phyloP scores from a whole-genome alignment of 2,113 vertebrate species.

The Siniperca chuatsi region DNA sequence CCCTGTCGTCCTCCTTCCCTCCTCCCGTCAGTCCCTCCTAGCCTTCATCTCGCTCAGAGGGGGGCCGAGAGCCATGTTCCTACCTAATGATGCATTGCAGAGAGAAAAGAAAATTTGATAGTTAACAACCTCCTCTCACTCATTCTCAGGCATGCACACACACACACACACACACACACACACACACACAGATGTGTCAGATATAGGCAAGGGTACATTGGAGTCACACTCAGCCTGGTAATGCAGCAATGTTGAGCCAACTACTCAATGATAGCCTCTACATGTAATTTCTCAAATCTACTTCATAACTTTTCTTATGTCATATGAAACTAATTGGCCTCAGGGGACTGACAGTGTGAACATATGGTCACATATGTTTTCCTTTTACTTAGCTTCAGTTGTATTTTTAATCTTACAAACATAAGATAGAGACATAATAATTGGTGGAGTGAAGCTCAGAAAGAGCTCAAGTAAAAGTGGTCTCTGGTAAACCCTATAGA shows the following conservation, averaged over 20 bases:
- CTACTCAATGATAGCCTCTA: neutral
- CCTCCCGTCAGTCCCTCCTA: constrained; percentile 43
- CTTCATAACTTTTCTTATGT: neutral
- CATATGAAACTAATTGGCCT: neutral
- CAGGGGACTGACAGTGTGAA: neutral
- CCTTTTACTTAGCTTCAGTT: neutral
- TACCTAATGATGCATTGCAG: constrained; percentile 74
- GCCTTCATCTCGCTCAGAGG: constrained; percentile 64
- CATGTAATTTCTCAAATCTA: constrained; percentile 6
- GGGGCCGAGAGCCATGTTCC: constrained; percentile 63
- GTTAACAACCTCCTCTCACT: constrained; percentile 55
- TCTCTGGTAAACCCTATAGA: neutral
- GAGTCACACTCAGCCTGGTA: constrained; percentile 17
- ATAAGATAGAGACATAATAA: too few species aligned
- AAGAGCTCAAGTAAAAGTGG: neutral
- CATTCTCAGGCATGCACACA: neutral
- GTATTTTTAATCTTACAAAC: neutral
- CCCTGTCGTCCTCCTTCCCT: constrained; percentile 44
- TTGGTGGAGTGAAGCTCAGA: neutral
- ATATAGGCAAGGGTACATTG: constrained; percentile 4
- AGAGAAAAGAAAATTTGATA: constrained; percentile 63
- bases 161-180: neutral
- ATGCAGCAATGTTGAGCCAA: constrained; percentile 5
- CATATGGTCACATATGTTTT: neutral
- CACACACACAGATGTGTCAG: constrained; percentile 7